phyloP scores from a whole-genome alignment of 2,113 vertebrate genomes.

The Dicentrarchus labrax region DNA sequence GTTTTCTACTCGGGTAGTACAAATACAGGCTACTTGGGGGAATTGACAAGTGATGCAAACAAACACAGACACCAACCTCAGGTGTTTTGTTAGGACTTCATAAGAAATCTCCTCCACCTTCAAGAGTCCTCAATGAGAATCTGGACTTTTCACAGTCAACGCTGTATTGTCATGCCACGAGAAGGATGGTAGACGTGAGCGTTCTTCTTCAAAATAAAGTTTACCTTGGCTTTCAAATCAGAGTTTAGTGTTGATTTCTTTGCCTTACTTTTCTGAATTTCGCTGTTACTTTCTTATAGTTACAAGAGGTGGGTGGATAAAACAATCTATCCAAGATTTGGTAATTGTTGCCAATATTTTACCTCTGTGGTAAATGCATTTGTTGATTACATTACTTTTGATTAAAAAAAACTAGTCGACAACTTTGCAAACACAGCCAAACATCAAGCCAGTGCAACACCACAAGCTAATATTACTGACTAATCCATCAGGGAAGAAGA shows the following conservation, averaged over 20 bases:
- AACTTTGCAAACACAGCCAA: too few relatives aligned
- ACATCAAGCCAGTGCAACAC: too few relatives aligned
- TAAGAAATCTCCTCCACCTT: background rate
- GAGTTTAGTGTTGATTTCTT: background rate
- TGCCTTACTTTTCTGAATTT: background rate
- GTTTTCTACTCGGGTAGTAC: slow-evolving; percentile 3
- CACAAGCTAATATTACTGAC: too few relatives aligned
- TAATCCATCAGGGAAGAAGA: too few relatives aligned
- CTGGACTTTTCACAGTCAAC: background rate
- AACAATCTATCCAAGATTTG: too few relatives aligned
- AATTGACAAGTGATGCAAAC: slow-evolving; percentile 25
- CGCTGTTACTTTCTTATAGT: background rate
- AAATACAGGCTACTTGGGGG: slow-evolving; percentile 20
- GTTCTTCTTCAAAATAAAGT: background rate
- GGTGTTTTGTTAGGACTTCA: slow-evolving; percentile 9
- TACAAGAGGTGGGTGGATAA: background rate
- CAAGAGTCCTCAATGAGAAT: slow-evolving; percentile 8
- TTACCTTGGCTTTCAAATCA: too few relatives aligned
- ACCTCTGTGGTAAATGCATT: too few relatives aligned
- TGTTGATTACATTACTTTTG: too few relatives aligned
- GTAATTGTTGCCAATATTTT: too few relatives aligned
- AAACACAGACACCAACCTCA: slow-evolving; percentile 31
- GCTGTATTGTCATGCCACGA: background rate
- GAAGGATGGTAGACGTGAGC: background rate
- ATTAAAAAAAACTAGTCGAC: too few relatives aligned